Percentiles rank a stretch among this genome's conserved stretches.
Conservation (phyloP, 2,113 vertebrate species). For the Cyprinus carpio region DNA sequence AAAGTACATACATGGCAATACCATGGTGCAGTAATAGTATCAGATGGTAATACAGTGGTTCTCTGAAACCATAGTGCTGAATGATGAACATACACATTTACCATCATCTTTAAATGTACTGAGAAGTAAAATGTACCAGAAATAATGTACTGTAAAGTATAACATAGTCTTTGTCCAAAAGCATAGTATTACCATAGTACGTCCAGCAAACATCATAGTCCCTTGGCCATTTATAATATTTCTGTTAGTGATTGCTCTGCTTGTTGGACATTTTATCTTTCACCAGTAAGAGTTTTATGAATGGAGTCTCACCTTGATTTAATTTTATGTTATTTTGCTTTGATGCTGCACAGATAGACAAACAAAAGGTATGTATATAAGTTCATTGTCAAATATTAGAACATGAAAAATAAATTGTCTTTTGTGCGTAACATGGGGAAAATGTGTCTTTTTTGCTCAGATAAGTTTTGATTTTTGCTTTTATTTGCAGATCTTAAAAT, state of each 20-base stretch:
- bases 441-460: not conserved
- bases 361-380: conserved; percentile 74
- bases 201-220: not conserved
- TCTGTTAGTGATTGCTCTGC: not conserved
- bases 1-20: not conserved
- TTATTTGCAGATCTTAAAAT: not conserved
- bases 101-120: not conserved
- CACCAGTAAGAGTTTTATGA: not conserved
- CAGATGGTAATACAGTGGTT: not conserved
- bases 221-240: not conserved
- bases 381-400: not conserved
- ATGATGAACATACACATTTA: not conserved
- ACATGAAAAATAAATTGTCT: not conserved
- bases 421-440: not conserved
- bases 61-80: not conserved
- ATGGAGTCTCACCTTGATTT: conserved; percentile 24
- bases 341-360: conserved; percentile 73
- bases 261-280: not conserved
- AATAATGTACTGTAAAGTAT: not conserved
- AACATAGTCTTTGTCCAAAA: not conserved
- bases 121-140: not conserved
- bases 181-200: not conserved
- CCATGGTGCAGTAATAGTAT: not conserved
- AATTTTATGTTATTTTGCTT: conserved; percentile 44
- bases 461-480: not conserved